These are phyloP conservation scores for Spodoptera exigua DNA, from an alignment of 2,888 invertebrate genomes.

Conservation along the genomic window DNA sequence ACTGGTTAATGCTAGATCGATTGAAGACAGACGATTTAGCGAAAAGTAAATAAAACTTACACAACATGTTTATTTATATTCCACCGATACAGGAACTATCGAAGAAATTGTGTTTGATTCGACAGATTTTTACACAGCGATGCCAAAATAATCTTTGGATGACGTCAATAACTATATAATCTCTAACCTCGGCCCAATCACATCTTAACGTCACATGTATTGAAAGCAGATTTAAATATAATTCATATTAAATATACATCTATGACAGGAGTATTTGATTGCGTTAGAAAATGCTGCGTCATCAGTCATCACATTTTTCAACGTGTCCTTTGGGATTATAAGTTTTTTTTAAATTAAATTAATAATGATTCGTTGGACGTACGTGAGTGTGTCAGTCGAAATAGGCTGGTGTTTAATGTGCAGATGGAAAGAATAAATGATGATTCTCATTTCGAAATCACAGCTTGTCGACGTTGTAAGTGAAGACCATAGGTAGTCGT, in stretches of 20 bases:
- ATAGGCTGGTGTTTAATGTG: too few species aligned
- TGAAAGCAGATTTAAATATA: constrained; percentile 53
- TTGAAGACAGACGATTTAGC: too few species aligned
- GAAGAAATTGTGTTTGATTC: constrained; percentile 36
- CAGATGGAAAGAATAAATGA: too few species aligned
- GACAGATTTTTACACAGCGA: constrained; percentile 49
- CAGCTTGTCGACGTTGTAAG: too few species aligned
- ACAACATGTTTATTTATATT: constrained; percentile 26
- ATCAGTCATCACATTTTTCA: too few species aligned
- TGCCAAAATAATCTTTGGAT: constrained; percentile 46
- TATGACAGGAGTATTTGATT: constrained; percentile 56
- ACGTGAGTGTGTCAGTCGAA: too few species aligned
- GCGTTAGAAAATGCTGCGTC: constrained; percentile 33
- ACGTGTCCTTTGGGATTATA: constrained; percentile 1
- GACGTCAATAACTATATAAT: constrained; percentile 49
- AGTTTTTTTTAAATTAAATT: neutral
- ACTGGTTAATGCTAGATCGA: too few species aligned
- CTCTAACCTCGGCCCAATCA: constrained; percentile 47
- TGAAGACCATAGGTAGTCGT: too few species aligned
- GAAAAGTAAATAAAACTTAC: constrained; percentile 4
- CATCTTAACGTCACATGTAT: constrained; percentile 51
- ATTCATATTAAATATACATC: constrained; percentile 49
- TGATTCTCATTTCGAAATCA: too few species aligned
- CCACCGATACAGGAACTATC: constrained; percentile 27
- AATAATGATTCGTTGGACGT: too few species aligned